Base-by-base conservation (phyloP, 1,140 invertebrate genomes). In the Ceratoteleas bidentatus region DNA sequence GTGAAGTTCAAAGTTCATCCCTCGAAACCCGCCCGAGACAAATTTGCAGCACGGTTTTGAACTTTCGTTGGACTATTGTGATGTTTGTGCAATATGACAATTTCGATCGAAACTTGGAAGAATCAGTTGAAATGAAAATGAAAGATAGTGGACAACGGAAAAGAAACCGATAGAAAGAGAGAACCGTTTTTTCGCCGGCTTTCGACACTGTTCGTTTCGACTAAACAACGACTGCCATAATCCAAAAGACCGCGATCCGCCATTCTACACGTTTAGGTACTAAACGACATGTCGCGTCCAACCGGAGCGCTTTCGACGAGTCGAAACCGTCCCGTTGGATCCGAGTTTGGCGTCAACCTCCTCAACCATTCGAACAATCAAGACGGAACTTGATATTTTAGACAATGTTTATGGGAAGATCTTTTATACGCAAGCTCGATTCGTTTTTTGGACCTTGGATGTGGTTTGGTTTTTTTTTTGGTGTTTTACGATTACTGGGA, bases 331-430 rank as follows among this genome's bases (percentile, higher is more conserved):
- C 24, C 45, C 3, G 45, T 70, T 53, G 38, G 62, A 57, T 49
- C 16, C 58, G 64, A 9, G 13, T 62, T 61, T 65, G 72, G 73
- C 68, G 36, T 76, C 53, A 53, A 73, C 79, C 79, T 76, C 72
- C 79, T 76, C 73, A 68, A 76, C 73, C 52, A 62, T 40, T 65
- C 52, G 14, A 81, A 70, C 52, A 75, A 75, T 74, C 49, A 49
- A 65, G 72, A 81, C 66, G 50, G 60, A 73, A 81, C 79, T 81
- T 81, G 79, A 81, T 81, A 76, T 81, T 76, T 81, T 76, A 54
- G 36, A 50, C 49, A 45, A 69, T 73, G 14, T 7, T 43, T 38
- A 9, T 9, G 36, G 36, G 57, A 43, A 34, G 38, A 7, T 45
- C 68, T 73, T 76, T 73, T 58, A 76, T 78, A 70, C 53, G 11